A percentile compares a stretch with the other conserved stretches of the same genome.
phyloP scores from a whole-genome alignment of 2,113 vertebrate species.

The Xyrauchen texanus region DNA sequence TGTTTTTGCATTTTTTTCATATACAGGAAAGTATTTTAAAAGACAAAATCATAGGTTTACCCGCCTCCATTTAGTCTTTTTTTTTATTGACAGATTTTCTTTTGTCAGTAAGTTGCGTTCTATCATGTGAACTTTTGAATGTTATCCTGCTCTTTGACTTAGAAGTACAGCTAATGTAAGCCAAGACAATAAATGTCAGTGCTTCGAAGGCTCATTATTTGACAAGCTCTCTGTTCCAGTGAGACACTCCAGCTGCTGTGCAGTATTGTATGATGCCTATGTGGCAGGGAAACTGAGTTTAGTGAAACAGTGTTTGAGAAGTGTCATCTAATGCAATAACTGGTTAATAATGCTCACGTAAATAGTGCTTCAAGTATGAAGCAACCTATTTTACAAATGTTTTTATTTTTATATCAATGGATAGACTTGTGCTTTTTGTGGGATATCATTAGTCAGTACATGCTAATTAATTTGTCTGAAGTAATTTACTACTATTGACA shows the following conservation, averaged over 20 bases:
- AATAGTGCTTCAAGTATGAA: slow-evolving; percentile 1
- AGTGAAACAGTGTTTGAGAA: neutral
- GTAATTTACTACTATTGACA: neutral
- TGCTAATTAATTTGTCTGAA: neutral
- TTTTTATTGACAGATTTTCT: neutral
- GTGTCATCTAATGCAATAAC: neutral
- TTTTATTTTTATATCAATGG: slow-evolving; percentile 6
- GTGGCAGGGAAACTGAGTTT: neutral
- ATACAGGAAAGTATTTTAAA: neutral
- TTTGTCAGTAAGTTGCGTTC: neutral
- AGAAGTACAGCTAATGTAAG: neutral
- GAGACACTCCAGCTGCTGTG: slow-evolving; percentile 36
- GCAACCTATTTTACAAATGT: neutral
- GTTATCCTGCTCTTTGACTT: neutral
- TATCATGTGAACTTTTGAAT: neutral
- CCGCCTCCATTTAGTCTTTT: neutral
- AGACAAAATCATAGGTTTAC: neutral
- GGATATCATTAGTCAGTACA: neutral
- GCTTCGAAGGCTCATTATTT: neutral
- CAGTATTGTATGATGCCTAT: slow-evolving; percentile 6
- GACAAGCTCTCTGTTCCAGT: slow-evolving; percentile 5
- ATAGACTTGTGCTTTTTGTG: neutral
- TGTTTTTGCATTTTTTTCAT: slow-evolving; percentile 16
- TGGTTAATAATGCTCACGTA: neutral
- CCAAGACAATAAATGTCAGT: neutral